phyloP scores from a whole-genome alignment of 1,140 invertebrate species.

The Cepaea nemoralis region DNA sequence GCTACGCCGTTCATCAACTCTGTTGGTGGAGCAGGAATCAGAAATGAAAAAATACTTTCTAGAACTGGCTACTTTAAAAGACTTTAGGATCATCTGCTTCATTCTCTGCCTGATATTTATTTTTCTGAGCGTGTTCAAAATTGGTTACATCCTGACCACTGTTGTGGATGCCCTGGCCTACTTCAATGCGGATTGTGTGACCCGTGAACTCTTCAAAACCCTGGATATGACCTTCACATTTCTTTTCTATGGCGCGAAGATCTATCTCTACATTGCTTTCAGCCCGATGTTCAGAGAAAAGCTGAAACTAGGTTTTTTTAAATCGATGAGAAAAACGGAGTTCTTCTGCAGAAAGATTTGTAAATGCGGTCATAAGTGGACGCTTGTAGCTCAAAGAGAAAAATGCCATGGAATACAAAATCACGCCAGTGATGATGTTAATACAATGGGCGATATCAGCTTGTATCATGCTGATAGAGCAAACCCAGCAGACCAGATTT shows the following conservation, averaged over 20 bases:
- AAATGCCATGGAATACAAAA: too few species aligned
- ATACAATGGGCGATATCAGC: too few species aligned
- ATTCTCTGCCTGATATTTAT: slow-evolving; percentile 50
- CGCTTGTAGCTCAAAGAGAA: background rate
- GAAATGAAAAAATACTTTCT: slow-evolving; percentile 62
- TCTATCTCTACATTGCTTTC: slow-evolving; percentile 50
- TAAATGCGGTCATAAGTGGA: slow-evolving; percentile 1
- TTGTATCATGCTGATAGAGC: too few species aligned
- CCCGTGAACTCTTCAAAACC: slow-evolving; percentile 5
- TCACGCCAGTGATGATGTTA: too few species aligned
- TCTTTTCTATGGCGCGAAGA: slow-evolving; percentile 54
- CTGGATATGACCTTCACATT: slow-evolving; percentile 43
- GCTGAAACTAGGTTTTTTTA: background rate
- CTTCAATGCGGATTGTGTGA: slow-evolving; percentile 40
- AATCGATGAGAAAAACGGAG: background rate
- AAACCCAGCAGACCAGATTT: too few species aligned
- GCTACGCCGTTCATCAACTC: background rate
- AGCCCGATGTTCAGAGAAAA: slow-evolving; percentile 47
- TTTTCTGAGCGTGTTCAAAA: slow-evolving; percentile 39
- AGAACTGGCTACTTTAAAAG: slow-evolving; percentile 55
- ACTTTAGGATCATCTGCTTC: slow-evolving; percentile 52
- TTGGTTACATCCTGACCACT: slow-evolving; percentile 37
- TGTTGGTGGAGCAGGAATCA: slow-evolving; percentile 32
- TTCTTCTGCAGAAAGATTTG: background rate
- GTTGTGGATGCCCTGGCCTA: slow-evolving; percentile 29